phyloP scores from a whole-genome alignment of 2,113 vertebrate species.

The Alligator sinensis region DNA sequence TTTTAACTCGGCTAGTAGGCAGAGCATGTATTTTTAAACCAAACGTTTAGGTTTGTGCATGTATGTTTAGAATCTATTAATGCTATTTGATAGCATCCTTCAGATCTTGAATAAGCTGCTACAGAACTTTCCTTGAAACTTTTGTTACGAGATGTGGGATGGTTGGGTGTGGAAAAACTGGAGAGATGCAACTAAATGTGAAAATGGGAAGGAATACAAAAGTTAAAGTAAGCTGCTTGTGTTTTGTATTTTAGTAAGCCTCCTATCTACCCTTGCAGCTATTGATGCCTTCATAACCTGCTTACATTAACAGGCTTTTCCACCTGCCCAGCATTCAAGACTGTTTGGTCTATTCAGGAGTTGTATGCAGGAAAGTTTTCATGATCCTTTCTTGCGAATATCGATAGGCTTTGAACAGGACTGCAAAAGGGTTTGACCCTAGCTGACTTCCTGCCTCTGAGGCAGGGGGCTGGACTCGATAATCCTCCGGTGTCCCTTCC shows the following conservation, averaged over 20 bases:
- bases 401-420: background rate
- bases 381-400: background rate
- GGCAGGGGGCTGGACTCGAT: too few species aligned
- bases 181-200: background rate
- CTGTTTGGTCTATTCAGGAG: background rate
- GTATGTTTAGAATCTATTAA: background rate
- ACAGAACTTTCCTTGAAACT: background rate
- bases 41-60: fast-evolving
- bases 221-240: background rate
- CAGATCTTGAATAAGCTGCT: background rate
- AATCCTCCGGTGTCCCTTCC: too few species aligned
- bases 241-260: background rate
- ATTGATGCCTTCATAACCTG: background rate
- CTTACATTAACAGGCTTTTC: background rate
- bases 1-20: background rate
- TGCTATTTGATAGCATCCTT: background rate
- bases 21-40: background rate
- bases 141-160: fast-evolving
- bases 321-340: background rate
- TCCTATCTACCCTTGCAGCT: background rate
- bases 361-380: background rate
- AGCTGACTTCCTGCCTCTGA: too few species aligned
- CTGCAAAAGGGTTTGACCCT: background rate
- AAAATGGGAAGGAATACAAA: background rate
- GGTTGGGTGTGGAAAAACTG: background rate